Conservation (phyloP, 2,797 vertebrate species). For the Myotis pilosus region DNA sequence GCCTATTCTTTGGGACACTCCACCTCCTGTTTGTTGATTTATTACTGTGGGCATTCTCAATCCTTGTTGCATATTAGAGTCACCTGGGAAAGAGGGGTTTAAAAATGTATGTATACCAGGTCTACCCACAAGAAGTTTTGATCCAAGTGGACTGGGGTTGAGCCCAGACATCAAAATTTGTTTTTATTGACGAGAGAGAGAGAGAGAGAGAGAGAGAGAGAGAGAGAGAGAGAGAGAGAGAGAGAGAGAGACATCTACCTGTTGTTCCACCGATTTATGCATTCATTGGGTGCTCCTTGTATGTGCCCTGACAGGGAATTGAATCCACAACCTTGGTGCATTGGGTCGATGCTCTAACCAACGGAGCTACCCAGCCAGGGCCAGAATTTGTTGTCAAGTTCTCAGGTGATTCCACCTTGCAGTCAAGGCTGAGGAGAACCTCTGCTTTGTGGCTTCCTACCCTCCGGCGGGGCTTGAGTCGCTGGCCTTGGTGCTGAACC, state of each 20-base stretch:
- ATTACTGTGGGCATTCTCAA: background rate
- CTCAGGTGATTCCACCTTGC: background rate
- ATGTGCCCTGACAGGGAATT: background rate
- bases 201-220: no score
- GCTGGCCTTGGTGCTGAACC: slow-evolving; percentile 41
- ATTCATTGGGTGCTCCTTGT: background rate
- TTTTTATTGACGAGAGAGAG: background rate
- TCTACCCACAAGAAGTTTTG: background rate
- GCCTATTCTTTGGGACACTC: background rate
- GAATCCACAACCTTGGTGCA: background rate
- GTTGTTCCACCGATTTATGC: background rate
- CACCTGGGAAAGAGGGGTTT: background rate
- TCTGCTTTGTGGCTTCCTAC: background rate
- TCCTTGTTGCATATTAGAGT: background rate
- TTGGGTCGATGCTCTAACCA: background rate
- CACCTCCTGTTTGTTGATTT: background rate
- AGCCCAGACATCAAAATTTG: background rate
- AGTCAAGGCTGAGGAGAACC: background rate
- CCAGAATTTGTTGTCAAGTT: background rate
- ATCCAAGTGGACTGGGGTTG: background rate
- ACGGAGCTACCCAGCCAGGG: background rate
- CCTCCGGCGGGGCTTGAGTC: rapidly evolving
- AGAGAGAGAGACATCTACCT: background rate
- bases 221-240: no score
- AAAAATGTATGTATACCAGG: background rate